These are phyloP conservation scores for Lamproptera curius DNA, from an alignment of 2,888 invertebrate genomes.

Conservation along the genomic window DNA sequence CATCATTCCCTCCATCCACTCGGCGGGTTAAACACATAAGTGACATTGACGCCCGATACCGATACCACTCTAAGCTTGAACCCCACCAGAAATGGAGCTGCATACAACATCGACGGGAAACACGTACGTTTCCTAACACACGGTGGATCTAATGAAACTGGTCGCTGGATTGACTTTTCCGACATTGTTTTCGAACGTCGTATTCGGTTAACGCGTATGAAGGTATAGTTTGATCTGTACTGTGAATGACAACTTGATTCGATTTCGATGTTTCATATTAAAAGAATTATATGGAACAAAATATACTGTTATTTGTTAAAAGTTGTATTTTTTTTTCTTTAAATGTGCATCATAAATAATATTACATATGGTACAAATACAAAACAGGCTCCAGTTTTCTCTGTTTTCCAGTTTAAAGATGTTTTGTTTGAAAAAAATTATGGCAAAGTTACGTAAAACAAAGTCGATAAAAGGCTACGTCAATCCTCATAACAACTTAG, in stretches of 20 bases:
- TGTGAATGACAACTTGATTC: slow-evolving; percentile 47
- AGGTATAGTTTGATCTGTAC: slow-evolving; percentile 62
- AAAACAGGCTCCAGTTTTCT: too few relatives aligned
- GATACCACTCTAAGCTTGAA: slow-evolving; percentile 48
- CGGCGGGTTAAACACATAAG: slow-evolving; percentile 77
- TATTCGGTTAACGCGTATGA: slow-evolving; percentile 64
- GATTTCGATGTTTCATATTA: slow-evolving; percentile 21
- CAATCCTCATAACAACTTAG: too few relatives aligned
- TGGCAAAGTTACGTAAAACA: too few relatives aligned
- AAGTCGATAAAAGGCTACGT: too few relatives aligned
- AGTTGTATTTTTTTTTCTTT: too few relatives aligned
- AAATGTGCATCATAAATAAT: too few relatives aligned
- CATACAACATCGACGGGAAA: slow-evolving; percentile 29
- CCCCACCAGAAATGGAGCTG: slow-evolving; percentile 31
- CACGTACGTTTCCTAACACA: slow-evolving; percentile 33
- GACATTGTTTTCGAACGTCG: slow-evolving; percentile 47
- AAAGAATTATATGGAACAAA: too few relatives aligned
- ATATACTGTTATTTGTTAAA: too few relatives aligned
- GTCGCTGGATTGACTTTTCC: slow-evolving; percentile 49
- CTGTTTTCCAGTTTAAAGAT: too few relatives aligned
- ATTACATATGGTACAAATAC: too few relatives aligned
- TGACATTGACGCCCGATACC: slow-evolving; percentile 72
- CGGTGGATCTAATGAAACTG: slow-evolving; percentile 42
- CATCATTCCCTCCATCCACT: slow-evolving; percentile 77
- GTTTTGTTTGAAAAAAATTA: too few relatives aligned